Evolutionary conservation across 2,888 invertebrate genomes (phyloP).

Genomic region (Ramazzottius varieornatus): DNA sequence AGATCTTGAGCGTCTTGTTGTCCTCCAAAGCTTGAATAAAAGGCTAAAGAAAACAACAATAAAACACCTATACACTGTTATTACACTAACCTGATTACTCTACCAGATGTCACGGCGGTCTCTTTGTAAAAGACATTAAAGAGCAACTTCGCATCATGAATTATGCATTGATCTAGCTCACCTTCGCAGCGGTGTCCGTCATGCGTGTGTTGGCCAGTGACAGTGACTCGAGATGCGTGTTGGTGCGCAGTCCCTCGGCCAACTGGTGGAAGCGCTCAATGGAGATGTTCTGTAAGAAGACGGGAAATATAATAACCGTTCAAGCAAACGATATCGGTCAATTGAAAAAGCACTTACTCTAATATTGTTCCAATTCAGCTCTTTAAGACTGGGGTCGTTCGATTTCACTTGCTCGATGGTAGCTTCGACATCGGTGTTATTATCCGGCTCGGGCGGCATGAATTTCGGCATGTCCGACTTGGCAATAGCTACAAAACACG

Average conservation of each 20-base stretch:
- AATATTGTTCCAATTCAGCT: conserved; percentile 98
- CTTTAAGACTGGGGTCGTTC: conserved; percentile 59
- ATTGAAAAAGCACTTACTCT: conserved; percentile 36
- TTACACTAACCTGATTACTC: too few relatives aligned
- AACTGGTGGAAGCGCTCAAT: conserved; percentile 73
- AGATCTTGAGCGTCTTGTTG: conserved; percentile 24
- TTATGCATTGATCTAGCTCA: conserved; percentile 12
- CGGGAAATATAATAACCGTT: conserved; percentile 6
- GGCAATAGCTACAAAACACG: conserved; percentile 40
- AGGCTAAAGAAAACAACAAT: conserved; percentile 24
- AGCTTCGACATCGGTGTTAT: conserved; percentile 76
- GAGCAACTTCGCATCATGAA: not conserved
- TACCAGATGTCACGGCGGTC: too few relatives aligned
- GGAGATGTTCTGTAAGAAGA: conserved; percentile 54
- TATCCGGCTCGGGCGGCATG: conserved; percentile 80
- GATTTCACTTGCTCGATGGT: conserved; percentile 55
- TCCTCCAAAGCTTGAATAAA: conserved; percentile 42
- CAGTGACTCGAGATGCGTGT: conserved; percentile 68
- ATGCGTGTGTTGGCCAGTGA: conserved; percentile 78
- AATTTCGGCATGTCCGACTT: conserved; percentile 72
- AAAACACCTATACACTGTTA: not conserved
- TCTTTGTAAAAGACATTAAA: conserved; percentile 7
- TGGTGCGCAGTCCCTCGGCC: conserved; percentile 57
- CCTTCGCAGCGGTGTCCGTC: conserved; percentile 53
- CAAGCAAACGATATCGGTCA: conserved; percentile 6